A percentile compares a stretch with the other conserved stretches of the same genome.
Evolutionary conservation across 2,888 invertebrate genomes (phyloP).

Genomic region (Syrista parreyssii): DNA sequence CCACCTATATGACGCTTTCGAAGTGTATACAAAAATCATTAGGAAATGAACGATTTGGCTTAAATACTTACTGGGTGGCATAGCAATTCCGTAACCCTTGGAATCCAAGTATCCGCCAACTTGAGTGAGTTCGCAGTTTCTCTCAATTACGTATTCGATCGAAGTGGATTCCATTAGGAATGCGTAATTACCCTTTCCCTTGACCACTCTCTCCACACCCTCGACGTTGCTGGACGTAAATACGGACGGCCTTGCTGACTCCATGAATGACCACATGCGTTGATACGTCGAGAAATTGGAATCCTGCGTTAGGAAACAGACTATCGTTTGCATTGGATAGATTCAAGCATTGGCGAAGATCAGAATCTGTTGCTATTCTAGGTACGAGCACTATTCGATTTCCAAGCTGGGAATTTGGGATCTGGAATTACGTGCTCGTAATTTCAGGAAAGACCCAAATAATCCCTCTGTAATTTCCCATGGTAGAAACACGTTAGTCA

Average conservation of each 20-base stretch:
- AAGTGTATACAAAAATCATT: not conserved
- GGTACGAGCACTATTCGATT: not conserved
- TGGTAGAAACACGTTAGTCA: not conserved
- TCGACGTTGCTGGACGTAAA: constrained; percentile 86
- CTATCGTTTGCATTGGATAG: constrained; percentile 1
- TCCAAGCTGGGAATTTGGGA: not conserved
- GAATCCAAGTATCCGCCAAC: constrained; percentile 86
- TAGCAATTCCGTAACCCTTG: constrained; percentile 94
- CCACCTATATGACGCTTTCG: no score
- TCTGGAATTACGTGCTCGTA: not conserved
- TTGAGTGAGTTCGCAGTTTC: constrained; percentile 86
- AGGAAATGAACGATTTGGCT: not conserved
- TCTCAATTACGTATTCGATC: constrained; percentile 90
- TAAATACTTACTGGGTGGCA: constrained; percentile 82
- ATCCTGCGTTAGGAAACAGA: constrained; percentile 69
- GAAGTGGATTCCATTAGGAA: constrained; percentile 97
- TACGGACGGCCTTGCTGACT: constrained; percentile 83
- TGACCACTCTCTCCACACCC: constrained; percentile 86
- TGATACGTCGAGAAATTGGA: constrained; percentile 91
- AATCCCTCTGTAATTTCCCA: not conserved
- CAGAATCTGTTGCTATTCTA: not conserved
- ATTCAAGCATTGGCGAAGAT: not conserved
- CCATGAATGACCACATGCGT: constrained; percentile 94
- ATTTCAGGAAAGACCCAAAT: not conserved
- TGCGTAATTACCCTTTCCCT: constrained; percentile 85